phyloP scores from a whole-genome alignment of 2,888 invertebrate species.

The Frankliniella intonsa region DNA sequence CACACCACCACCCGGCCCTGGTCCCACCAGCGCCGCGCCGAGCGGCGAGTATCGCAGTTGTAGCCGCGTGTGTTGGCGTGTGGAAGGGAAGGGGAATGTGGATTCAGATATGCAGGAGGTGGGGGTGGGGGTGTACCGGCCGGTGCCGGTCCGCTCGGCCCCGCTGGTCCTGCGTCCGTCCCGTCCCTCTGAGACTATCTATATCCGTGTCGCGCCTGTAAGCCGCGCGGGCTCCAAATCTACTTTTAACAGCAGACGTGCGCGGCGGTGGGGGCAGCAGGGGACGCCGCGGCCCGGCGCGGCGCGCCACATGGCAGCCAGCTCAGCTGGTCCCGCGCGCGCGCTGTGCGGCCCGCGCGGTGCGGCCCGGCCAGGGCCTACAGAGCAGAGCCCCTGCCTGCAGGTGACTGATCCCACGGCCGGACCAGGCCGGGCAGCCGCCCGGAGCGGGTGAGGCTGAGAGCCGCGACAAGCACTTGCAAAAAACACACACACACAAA shows the following conservation, averaged over 20 bases:
- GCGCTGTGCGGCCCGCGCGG: too few relatives aligned
- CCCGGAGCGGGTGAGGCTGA: too few relatives aligned
- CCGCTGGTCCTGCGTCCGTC: background rate
- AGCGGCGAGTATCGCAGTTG: background rate
- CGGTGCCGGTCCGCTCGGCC: background rate
- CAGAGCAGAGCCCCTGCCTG: too few relatives aligned
- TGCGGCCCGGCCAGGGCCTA: too few relatives aligned
- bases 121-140: background rate
- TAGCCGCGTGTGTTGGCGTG: background rate
- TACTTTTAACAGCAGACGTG: background rate
- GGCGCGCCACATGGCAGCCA: too few relatives aligned
- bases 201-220: conserved; percentile 19
- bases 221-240: conserved; percentile 18
- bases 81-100: background rate
- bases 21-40: background rate
- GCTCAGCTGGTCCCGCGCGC: too few relatives aligned
- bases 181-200: conserved; percentile 1
- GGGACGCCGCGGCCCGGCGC: background rate
- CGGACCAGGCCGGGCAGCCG: too few relatives aligned
- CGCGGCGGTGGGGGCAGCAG: background rate
- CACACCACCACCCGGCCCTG: too few relatives aligned
- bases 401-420: too few relatives aligned
- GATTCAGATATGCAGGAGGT: background rate
- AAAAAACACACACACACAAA: too few relatives aligned
- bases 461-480: too few relatives aligned